Conservation (phyloP, 2,797 vertebrate species). For the Brachyalestes nurse region DNA sequence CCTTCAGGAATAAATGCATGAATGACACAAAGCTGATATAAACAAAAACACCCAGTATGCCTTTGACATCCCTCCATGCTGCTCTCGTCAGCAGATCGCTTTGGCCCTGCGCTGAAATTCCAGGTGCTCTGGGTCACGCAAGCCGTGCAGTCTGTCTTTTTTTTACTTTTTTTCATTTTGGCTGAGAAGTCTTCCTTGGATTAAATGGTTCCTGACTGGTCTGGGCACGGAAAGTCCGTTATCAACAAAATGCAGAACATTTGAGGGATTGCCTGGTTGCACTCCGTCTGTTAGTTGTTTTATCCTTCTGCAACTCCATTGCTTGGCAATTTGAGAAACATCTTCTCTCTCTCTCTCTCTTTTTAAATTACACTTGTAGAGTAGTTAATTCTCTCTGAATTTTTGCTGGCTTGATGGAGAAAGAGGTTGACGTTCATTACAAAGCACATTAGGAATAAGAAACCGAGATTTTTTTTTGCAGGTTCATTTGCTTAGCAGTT, state of each 20-base stretch:
- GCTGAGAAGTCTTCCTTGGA: constrained; percentile 47
- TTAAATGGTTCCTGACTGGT: constrained; percentile 48
- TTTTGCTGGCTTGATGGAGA: background rate
- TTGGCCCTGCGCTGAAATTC: constrained; percentile 43
- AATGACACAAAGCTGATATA: constrained; percentile 12
- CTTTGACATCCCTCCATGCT: constrained; percentile 5
- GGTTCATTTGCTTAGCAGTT: background rate
- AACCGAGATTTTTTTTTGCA: background rate
- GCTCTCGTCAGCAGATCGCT: constrained; percentile 28
- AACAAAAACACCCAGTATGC: background rate
- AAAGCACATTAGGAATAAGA: background rate
- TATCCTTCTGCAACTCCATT: constrained; percentile 61
- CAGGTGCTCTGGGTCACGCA: constrained; percentile 59
- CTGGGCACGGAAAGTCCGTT: constrained; percentile 57
- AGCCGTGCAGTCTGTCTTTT: constrained; percentile 34
- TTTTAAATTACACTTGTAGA: background rate
- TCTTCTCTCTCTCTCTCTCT: background rate
- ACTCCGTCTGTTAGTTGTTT: constrained; percentile 46
- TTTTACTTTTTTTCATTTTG: background rate
- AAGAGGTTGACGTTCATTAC: background rate
- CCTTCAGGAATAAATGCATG: background rate
- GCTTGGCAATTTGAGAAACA: constrained; percentile 41
- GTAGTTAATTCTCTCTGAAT: constrained; percentile 27
- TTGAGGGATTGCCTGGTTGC: constrained; percentile 39
- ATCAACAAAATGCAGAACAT: constrained; percentile 67